phyloP scores from a whole-genome alignment of 2,797 vertebrate genomes.

The Rhyacichthys aspro region DNA sequence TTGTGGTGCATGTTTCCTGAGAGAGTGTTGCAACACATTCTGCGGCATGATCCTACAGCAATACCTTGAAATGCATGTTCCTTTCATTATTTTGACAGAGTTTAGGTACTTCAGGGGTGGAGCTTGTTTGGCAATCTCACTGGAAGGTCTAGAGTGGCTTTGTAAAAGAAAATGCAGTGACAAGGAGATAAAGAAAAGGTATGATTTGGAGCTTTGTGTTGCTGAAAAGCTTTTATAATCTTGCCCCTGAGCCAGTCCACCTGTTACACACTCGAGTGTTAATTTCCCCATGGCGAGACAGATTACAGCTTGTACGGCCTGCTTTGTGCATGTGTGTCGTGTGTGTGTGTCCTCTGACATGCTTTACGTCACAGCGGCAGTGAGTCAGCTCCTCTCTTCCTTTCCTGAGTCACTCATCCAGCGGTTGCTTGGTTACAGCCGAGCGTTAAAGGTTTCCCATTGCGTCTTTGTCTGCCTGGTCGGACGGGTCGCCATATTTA shows the following conservation, averaged over 20 bases:
- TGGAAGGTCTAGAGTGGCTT: constrained; percentile 70
- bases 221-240: constrained; percentile 77
- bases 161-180: constrained; percentile 80
- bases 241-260: constrained; percentile 75
- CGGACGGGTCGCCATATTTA: constrained; percentile 79
- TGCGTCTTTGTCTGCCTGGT: constrained; percentile 78
- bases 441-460: constrained; percentile 81
- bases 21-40: constrained; percentile 36
- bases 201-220: constrained; percentile 42
- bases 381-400: constrained; percentile 81
- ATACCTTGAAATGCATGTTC: constrained; percentile 6
- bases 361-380: constrained; percentile 76
- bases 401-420: constrained; percentile 80
- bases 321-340: constrained; percentile 38
- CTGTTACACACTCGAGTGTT: constrained; percentile 84
- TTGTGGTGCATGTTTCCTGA: constrained; percentile 1
- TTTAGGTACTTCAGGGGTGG: constrained; percentile 81
- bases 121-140: constrained; percentile 79
- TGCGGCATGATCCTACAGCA: constrained; percentile 55
- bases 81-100: constrained; percentile 66
- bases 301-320: constrained; percentile 76
- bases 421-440: constrained; percentile 80
- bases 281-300: constrained; percentile 81
- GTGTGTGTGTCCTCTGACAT: constrained; percentile 56
- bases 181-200: constrained; percentile 84